phyloP scores from a whole-genome alignment of 2,797 vertebrate species.

The Amblyraja radiata region DNA sequence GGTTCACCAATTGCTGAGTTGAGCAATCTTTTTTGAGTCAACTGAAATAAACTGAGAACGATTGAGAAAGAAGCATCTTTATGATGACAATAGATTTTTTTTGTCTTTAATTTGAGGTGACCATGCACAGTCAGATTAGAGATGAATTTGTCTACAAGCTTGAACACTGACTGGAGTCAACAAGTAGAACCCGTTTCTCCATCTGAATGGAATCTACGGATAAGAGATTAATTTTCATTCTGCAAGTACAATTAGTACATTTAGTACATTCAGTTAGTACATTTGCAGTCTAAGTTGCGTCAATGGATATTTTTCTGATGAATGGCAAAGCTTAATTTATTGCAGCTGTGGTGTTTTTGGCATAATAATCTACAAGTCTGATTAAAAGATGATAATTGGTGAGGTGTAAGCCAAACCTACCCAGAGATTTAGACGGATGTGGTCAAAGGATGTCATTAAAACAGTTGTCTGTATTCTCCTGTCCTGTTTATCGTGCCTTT shows the following conservation, averaged over 20 bases:
- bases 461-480: slow-evolving; percentile 44
- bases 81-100: not conserved
- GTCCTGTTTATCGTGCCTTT: slow-evolving; percentile 43
- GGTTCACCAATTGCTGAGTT: not conserved
- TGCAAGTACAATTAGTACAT: not conserved
- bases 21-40: not conserved
- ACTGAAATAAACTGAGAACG: not conserved
- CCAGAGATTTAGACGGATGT: not conserved
- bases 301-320: not conserved
- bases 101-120: not conserved
- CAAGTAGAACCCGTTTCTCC: not conserved
- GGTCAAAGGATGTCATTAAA: not conserved
- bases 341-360: not conserved
- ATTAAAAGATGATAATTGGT: not conserved
- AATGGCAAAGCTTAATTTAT: not conserved
- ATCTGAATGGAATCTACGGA: not conserved
- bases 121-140: not conserved
- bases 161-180: not conserved
- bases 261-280: too few species aligned
- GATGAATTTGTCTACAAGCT: not conserved
- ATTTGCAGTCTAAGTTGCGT: not conserved
- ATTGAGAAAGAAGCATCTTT: not conserved
- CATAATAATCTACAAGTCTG: not conserved
- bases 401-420: not conserved
- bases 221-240: not conserved